Percentiles rank a stretch among this genome's conserved stretches.
phyloP scores from a whole-genome alignment of 2,113 vertebrate species.

The Pavo muticus region DNA sequence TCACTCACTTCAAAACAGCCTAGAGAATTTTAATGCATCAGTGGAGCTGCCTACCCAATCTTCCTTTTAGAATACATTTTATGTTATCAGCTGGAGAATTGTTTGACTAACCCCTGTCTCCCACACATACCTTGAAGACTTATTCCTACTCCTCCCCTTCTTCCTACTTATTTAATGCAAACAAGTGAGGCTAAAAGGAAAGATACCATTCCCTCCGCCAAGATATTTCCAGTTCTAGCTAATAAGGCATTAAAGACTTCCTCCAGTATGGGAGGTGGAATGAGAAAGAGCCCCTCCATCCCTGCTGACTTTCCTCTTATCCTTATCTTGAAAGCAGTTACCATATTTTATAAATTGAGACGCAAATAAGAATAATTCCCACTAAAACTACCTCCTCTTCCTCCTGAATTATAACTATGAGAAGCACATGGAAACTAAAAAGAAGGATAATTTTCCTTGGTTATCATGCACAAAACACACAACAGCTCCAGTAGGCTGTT shows the following conservation, averaged over 20 bases:
- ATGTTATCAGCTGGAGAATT: background rate
- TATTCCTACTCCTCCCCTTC: background rate
- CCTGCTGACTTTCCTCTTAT: background rate
- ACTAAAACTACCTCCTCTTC: background rate
- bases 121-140: background rate
- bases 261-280: background rate
- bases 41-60: rapidly evolving
- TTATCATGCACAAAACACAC: slow-evolving; percentile 36
- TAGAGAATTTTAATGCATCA: background rate
- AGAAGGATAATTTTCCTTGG: background rate
- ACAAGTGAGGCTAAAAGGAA: background rate
- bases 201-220: background rate
- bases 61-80: background rate
- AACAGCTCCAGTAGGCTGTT: slow-evolving; percentile 12
- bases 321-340: background rate
- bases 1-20: background rate
- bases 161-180: background rate
- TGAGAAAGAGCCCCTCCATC: background rate
- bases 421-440: background rate
- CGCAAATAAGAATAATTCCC: background rate
- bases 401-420: background rate
- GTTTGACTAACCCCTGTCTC: background rate
- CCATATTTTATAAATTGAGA: background rate
- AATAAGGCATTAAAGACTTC: background rate
- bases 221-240: background rate